phyloP scores from a whole-genome alignment of 2,888 invertebrate species.

The Pseudoips prasinana region DNA sequence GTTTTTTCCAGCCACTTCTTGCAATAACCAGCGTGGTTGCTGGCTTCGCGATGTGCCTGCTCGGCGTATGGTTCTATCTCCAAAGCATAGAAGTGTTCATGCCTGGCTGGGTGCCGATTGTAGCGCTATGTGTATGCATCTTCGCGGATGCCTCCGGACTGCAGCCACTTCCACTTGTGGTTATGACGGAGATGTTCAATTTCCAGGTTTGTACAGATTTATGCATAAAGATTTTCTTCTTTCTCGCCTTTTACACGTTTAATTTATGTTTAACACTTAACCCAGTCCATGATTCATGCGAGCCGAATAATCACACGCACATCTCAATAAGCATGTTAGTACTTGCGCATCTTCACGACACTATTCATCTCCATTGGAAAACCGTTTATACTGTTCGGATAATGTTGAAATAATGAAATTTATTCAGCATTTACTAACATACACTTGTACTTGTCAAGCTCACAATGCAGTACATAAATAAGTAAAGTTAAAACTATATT shows the following conservation, averaged over 20 bases:
- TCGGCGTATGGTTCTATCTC: constrained; percentile 72
- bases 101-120: constrained; percentile 72
- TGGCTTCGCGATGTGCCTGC: constrained; percentile 67
- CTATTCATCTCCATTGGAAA: no score
- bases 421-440: no score
- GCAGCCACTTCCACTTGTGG: constrained; percentile 69
- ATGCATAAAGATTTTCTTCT: no score
- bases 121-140: constrained; percentile 60
- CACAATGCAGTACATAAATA: no score
- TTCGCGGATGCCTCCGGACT: constrained; percentile 70
- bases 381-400: no score
- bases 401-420: no score
- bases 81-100: constrained; percentile 45
- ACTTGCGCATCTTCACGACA: no score
- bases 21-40: constrained; percentile 68
- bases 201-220: constrained; percentile 68
- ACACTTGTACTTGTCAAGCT: no score
- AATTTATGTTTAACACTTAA: background rate
- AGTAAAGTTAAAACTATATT: no score
- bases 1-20: constrained; percentile 62
- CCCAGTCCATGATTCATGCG: no score
- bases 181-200: constrained; percentile 76
- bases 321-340: no score
- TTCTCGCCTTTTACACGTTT: background rate
- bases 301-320: no score